These are phyloP conservation scores for Glyphotaelius pellucidus DNA, from an alignment of 2,888 invertebrate genomes.

Conservation along the genomic window DNA sequence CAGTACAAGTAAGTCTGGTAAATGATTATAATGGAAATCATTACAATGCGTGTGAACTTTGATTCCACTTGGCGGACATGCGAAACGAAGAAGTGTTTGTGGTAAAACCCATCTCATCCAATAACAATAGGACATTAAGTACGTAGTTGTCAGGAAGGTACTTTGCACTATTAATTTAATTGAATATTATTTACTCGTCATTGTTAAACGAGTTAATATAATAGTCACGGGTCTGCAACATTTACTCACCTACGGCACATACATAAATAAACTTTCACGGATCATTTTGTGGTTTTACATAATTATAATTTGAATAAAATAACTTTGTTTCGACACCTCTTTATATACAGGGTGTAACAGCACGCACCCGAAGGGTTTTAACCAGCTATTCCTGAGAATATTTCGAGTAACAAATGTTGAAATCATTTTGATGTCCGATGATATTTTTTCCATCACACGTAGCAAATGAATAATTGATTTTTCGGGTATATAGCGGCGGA, in stretches of 20 bases:
- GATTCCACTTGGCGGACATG: not conserved
- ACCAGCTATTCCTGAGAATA: no score
- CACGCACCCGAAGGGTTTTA: no score
- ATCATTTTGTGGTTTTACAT: no score
- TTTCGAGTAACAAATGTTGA: no score
- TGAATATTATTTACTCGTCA: not conserved
- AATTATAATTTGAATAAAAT: no score
- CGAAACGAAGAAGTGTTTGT: not conserved
- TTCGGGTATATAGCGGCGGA: no score
- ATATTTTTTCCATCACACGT: no score
- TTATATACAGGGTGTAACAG: no score
- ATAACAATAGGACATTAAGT: not conserved
- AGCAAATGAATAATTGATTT: no score
- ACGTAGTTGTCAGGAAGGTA: not conserved
- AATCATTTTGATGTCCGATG: no score
- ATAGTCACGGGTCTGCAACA: not conserved
- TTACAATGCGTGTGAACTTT: not conserved
- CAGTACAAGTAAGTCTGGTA: not conserved
- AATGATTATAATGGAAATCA: not conserved
- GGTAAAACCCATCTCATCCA: not conserved
- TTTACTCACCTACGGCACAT: not conserved
- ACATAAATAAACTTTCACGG: not conserved
- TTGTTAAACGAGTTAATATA: not conserved
- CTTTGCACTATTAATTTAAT: not conserved
- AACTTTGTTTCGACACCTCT: no score